phyloP scores from a whole-genome alignment of 2,113 vertebrate species.

The Morphnarchus princeps region DNA sequence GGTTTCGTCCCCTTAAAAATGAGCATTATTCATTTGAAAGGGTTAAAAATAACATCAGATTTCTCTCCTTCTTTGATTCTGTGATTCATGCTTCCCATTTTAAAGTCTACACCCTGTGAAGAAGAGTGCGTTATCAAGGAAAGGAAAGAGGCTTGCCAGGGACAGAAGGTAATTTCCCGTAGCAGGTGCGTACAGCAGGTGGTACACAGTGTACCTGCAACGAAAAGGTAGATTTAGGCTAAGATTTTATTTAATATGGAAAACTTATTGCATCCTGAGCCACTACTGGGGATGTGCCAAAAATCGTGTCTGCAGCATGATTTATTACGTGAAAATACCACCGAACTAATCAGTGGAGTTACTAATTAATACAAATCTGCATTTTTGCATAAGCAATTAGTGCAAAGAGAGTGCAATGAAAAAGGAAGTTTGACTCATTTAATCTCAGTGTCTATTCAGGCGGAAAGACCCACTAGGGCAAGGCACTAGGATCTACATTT shows the following conservation, averaged over 20 bases:
- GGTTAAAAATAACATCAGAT: slow-evolving; percentile 27
- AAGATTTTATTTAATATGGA: slow-evolving; percentile 82
- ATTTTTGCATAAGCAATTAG: slow-evolving; percentile 96
- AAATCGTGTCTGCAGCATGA: slow-evolving; percentile 83
- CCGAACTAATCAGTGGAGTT: slow-evolving; percentile 88
- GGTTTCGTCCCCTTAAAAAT: background rate
- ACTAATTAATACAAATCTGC: slow-evolving; percentile 95
- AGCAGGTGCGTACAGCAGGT: slow-evolving; percentile 82
- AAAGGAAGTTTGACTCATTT: slow-evolving; percentile 85
- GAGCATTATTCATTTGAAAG: background rate
- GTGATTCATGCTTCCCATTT: slow-evolving; percentile 50
- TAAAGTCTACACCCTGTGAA: slow-evolving; percentile 41
- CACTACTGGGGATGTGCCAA: slow-evolving; percentile 81
- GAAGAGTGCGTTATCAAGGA: slow-evolving; percentile 41
- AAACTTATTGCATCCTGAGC: slow-evolving; percentile 77
- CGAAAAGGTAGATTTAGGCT: slow-evolving; percentile 77
- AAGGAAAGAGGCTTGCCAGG: slow-evolving; percentile 67
- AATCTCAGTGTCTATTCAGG: slow-evolving; percentile 82
- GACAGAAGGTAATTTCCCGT: slow-evolving; percentile 75
- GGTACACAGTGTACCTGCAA: slow-evolving; percentile 75
- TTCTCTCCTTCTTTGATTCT: slow-evolving; percentile 1
- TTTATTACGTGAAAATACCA: slow-evolving; percentile 89
- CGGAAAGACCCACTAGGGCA: slow-evolving; percentile 80
- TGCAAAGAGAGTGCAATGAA: slow-evolving; percentile 79
- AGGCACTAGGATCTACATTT: slow-evolving; percentile 73